These are phyloP conservation scores for Epizoanthus stellaris DNA, from an alignment of 92 coral and sea anemone species.

Conservation along the genomic window DNA sequence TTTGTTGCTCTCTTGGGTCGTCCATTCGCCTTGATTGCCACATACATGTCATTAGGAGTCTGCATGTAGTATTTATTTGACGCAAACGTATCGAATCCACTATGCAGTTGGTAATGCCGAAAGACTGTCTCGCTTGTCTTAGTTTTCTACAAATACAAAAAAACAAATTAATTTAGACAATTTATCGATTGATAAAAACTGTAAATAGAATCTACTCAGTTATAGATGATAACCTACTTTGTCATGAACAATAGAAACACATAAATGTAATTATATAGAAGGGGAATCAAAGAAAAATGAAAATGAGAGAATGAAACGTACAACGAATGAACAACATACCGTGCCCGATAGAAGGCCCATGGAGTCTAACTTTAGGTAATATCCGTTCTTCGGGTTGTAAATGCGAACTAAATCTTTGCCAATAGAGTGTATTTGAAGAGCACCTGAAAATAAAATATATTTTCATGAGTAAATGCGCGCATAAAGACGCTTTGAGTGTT, in stretches of 20 bases:
- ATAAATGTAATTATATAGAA: background rate
- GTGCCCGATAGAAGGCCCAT: conserved; percentile 61
- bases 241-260: conserved; percentile 5
- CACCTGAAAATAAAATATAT: conserved; percentile 47
- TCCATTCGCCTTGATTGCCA: conserved; percentile 66
- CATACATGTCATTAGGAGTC: conserved; percentile 66
- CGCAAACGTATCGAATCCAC: conserved; percentile 74
- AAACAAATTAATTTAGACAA: conserved; percentile 1
- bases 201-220: background rate
- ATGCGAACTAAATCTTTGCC: conserved; percentile 60
- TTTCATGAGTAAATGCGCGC: background rate
- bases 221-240: background rate
- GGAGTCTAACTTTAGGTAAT: conserved; percentile 67
- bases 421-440: conserved; percentile 53
- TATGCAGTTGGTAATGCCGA: conserved; percentile 56
- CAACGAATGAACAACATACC: conserved; percentile 41
- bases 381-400: conserved; percentile 44
- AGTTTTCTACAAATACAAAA: conserved; percentile 3
- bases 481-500: no score
- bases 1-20: conserved; percentile 62
- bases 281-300: conserved; percentile 8
- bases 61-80: conserved; percentile 69
- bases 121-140: conserved; percentile 66
- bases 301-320: conserved; percentile 5
- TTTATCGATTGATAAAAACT: conserved; percentile 10